These are phyloP conservation scores for Dufourea novaeangliae DNA, from an alignment of 1,140 invertebrate genomes.

Conservation along the genomic window DNA sequence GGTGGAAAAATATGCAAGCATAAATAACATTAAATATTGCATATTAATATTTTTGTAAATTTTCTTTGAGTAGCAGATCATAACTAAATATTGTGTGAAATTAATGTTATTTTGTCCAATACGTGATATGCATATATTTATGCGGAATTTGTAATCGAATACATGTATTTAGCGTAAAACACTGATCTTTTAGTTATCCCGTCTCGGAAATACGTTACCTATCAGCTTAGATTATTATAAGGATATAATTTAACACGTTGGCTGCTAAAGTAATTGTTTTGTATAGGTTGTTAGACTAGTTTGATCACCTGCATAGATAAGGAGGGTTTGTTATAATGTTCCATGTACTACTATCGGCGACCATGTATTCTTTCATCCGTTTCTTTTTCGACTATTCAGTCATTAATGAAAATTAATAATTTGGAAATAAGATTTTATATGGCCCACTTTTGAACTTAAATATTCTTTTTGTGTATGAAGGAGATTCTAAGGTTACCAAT, in stretches of 20 bases:
- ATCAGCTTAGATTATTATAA: not conserved
- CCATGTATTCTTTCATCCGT: too few relatives aligned
- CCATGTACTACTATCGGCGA: not conserved
- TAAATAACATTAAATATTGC: not conserved
- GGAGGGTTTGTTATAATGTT: not conserved
- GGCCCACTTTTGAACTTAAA: too few relatives aligned
- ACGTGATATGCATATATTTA: not conserved
- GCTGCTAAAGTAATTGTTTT: not conserved
- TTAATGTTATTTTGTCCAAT: conserved; percentile 9
- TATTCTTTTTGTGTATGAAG: too few relatives aligned
- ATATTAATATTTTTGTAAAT: conserved; percentile 37
- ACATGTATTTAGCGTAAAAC: not conserved
- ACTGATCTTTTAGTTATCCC: not conserved
- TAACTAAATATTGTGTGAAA: conserved; percentile 11
- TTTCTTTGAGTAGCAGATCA: conserved; percentile 2
- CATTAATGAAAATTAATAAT: too few relatives aligned
- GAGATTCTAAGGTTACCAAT: too few relatives aligned
- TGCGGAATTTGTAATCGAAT: conserved; percentile 1
- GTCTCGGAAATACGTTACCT: not conserved
- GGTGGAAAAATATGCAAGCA: not conserved
- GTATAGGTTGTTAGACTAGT: not conserved
- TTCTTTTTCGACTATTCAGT: too few relatives aligned
- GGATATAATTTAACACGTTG: not conserved
- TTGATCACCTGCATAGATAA: not conserved
- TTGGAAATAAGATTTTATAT: too few relatives aligned